Evolutionary conservation across 2,113 vertebrate species (phyloP).

Genomic region (Clarias magur): DNA sequence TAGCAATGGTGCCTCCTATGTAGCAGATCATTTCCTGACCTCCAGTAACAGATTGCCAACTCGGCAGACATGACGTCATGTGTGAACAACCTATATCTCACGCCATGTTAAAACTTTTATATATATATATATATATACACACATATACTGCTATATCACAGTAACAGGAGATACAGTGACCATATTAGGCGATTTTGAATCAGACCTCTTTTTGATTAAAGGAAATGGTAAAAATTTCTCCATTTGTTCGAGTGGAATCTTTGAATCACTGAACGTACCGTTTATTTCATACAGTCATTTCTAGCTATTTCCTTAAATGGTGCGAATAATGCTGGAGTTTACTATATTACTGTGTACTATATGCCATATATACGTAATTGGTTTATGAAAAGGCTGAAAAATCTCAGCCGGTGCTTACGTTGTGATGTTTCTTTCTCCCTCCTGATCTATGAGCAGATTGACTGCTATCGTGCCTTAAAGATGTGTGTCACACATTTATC

Average conservation of each 20-base stretch:
- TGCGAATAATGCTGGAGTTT: neutral
- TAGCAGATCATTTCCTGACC: too few species aligned
- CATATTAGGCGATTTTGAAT: too few species aligned
- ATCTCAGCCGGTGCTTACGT: slow-evolving; percentile 22
- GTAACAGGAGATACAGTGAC: too few species aligned
- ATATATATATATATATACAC: too few species aligned
- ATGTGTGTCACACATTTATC: slow-evolving; percentile 52
- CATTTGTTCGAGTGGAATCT: neutral
- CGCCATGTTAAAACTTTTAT: too few species aligned
- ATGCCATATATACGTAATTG: slow-evolving; percentile 21
- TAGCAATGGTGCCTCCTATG: too few species aligned
- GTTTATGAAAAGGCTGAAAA: slow-evolving; percentile 29
- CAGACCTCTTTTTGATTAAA: neutral
- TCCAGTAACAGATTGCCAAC: too few species aligned
- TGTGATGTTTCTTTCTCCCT: slow-evolving; percentile 15
- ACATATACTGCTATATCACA: too few species aligned
- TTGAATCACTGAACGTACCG: neutral
- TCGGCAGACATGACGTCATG: too few species aligned
- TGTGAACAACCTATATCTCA: too few species aligned
- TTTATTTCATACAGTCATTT: neutral
- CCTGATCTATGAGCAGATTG: slow-evolving; percentile 2
- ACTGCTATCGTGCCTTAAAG: slow-evolving; percentile 42
- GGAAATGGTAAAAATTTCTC: neutral
- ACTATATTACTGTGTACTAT: slow-evolving; percentile 21
- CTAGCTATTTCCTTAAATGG: neutral